Percentiles rank a stretch among this genome's conserved stretches.
Evolutionary conservation across 2,888 invertebrate species (phyloP).

Genomic region (Nemapogon koenigi): DNA sequence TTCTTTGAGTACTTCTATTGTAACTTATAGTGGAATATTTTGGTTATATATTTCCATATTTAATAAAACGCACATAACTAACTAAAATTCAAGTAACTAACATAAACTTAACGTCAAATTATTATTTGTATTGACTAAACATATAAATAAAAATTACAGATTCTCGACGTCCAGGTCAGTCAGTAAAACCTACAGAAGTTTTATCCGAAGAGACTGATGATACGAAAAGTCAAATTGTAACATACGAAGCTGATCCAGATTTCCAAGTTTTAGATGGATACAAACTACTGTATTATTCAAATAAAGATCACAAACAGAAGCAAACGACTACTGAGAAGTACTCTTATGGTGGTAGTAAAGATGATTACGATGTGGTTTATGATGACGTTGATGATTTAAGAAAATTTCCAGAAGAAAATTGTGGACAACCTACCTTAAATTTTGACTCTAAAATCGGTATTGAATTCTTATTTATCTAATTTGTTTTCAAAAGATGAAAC

Average conservation of each 20-base stretch:
- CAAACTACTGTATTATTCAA: slow-evolving; percentile 42
- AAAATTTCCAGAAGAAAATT: slow-evolving; percentile 25
- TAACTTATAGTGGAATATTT: too few species aligned
- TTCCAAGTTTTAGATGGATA: slow-evolving; percentile 48
- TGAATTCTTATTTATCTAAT: slow-evolving; percentile 6
- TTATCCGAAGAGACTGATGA: slow-evolving; percentile 24
- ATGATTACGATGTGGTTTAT: slow-evolving; percentile 14
- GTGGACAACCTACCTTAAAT: slow-evolving; percentile 28
- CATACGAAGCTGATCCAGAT: slow-evolving; percentile 42
- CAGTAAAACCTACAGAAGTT: slow-evolving; percentile 23
- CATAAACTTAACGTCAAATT: too few species aligned
- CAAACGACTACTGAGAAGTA: slow-evolving; percentile 20
- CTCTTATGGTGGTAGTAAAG: not conserved
- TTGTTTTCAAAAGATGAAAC: slow-evolving; percentile 24
- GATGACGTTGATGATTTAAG: slow-evolving; percentile 21
- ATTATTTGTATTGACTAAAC: too few species aligned
- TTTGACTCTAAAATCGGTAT: slow-evolving; percentile 18
- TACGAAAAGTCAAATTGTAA: slow-evolving; percentile 35
- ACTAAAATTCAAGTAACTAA: too few species aligned
- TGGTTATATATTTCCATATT: too few species aligned
- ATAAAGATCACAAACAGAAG: slow-evolving; percentile 17
- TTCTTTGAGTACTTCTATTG: too few species aligned
- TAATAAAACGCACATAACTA: too few species aligned
- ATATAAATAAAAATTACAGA: slow-evolving; percentile 2
- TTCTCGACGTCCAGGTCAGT: slow-evolving; percentile 14